Conservation (phyloP, 2,113 vertebrate genomes). For the Chlorodrepanis virens region DNA sequence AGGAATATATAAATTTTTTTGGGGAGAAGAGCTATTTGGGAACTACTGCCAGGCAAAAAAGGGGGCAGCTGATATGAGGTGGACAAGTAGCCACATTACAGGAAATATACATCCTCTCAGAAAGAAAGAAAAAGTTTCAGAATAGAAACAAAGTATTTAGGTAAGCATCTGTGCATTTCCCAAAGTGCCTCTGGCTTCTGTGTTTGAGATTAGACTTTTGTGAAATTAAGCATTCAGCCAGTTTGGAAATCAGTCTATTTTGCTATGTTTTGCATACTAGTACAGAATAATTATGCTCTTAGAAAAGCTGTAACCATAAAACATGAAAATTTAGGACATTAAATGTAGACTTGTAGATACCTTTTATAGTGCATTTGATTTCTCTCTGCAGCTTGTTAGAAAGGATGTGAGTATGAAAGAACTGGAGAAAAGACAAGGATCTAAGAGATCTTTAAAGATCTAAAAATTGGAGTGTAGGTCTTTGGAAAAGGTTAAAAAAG, state of each 20-base stretch:
- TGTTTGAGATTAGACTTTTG: neutral
- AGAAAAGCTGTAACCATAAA: neutral
- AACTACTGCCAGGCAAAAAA: neutral
- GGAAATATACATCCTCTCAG: neutral
- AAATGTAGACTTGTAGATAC: neutral
- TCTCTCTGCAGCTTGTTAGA: neutral
- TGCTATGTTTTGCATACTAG: neutral
- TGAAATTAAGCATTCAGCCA: neutral
- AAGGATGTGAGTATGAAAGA: neutral
- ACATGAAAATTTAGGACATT: neutral
- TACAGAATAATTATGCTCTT: neutral
- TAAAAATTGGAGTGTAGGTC: neutral
- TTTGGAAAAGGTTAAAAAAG: neutral
- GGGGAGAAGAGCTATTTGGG: neutral
- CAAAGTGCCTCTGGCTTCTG: neutral
- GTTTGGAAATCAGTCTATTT: neutral
- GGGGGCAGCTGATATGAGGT: neutral
- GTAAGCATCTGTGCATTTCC: neutral
- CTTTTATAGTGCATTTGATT: neutral
- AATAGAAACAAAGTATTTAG: neutral
- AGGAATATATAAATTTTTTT: neutral
- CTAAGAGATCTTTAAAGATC: neutral
- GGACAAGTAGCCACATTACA: neutral
- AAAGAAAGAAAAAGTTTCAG: neutral
- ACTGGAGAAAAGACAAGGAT: neutral